Evolutionary conservation across 2,797 vertebrate species (phyloP).

Genomic region (Odontamblyopus lacepedii): DNA sequence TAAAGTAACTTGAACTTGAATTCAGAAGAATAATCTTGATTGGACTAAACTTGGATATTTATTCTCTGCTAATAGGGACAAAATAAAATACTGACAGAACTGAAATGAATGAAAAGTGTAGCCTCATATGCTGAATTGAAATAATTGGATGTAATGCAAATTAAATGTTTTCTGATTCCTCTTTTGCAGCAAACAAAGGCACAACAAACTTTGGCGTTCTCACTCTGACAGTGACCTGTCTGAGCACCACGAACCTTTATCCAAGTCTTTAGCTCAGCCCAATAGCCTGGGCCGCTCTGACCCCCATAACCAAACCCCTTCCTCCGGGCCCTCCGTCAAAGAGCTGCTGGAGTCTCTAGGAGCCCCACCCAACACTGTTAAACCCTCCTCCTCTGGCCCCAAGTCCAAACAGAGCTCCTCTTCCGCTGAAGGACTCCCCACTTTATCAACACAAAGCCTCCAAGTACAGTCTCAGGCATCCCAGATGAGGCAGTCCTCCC

Average conservation of each 20-base stretch:
- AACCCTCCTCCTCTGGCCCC: slow-evolving; percentile 48
- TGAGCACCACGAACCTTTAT: slow-evolving; percentile 80
- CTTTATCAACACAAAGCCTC: slow-evolving; percentile 16
- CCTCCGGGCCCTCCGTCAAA: slow-evolving; percentile 80
- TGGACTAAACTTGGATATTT: background rate
- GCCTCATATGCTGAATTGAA: background rate
- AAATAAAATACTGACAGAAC: no score
- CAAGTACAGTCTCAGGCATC: slow-evolving; percentile 20
- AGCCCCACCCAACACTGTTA: slow-evolving; percentile 23
- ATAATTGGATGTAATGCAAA: background rate
- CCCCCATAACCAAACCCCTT: slow-evolving; percentile 71
- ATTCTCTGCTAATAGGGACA: no score
- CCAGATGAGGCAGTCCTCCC: slow-evolving; percentile 12
- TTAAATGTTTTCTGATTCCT: slow-evolving; percentile 1
- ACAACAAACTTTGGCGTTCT: slow-evolving; percentile 97
- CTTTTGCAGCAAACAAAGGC: slow-evolving; percentile 89
- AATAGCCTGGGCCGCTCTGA: slow-evolving; percentile 56
- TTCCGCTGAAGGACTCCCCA: slow-evolving; percentile 8
- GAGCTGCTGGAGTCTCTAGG: slow-evolving; percentile 79
- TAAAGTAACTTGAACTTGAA: no score
- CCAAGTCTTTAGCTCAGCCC: slow-evolving; percentile 63
- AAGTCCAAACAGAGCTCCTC: slow-evolving; percentile 39
- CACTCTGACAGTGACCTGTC: slow-evolving; percentile 95
- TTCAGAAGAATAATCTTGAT: background rate
- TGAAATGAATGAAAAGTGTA: background rate